Base-by-base conservation (phyloP, 2,888 invertebrate species). In the Holacanthella duospinosa region DNA sequence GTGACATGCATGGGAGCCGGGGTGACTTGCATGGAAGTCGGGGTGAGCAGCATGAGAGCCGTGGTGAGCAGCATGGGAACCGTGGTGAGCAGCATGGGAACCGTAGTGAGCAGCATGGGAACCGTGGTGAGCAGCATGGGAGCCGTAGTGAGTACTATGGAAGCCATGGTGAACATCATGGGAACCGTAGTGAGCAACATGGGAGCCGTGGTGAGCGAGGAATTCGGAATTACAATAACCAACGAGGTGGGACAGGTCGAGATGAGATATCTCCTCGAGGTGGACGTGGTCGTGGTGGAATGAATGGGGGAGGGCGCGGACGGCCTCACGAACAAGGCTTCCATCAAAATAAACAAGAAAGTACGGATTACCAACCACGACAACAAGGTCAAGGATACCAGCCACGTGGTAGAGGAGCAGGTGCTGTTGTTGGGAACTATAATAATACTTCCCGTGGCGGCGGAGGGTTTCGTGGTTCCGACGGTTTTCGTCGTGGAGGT, bases 321-420 rank as follows among this genome's bases (percentile, higher is more conserved):
- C 6, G 36, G 36, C 6, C 9, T 9, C 16, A 9, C 36, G 9
- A 36, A 16, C 16, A 6, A 36, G 16, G 64, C 82, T 79, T 80
- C 77, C 78, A 66, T 80, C 77, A 1, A 75, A 79, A 74, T 80
- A n/a, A 26, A 36, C 12, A 48, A 77, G 72, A 58, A 79, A 80
- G 21, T 24, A 1, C 43, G 59, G 24, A 36, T 48, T 28, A 55
- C 19, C 65, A 59, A 43, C 61, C 53, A 26, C 56, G 28, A 24
- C 59, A 55, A 57, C 43, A 61, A 36, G 56, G 21, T 29, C 60
- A 55, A 55, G 64, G 64, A 36, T 68, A 66, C 54, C 71, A 71
- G 63, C 72, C 67, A n/a, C 64, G 71, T 36, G 68, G 69, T 24
- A 64, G 67, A 55, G 70, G 69, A 64, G 66, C 67, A 60, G 68